Percentiles rank a stretch among this genome's conserved stretches.
Conservation (phyloP, 2,797 vertebrate species). For the Enteromius mattozi region DNA sequence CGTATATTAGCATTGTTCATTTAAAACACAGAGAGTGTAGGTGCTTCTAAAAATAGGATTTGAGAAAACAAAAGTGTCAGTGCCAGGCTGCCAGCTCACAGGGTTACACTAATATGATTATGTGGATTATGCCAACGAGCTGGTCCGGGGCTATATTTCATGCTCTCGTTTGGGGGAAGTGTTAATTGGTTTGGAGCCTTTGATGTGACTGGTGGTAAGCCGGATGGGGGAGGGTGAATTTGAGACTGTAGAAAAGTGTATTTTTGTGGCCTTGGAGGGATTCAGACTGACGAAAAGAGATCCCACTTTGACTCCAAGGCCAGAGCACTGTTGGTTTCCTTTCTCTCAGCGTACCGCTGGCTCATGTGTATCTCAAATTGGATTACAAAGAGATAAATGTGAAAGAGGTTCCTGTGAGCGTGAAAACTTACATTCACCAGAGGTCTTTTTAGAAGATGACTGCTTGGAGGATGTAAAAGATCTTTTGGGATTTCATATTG, state of each 20-base stretch:
- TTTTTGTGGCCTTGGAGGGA: conserved; percentile 69
- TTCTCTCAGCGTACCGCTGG: not conserved
- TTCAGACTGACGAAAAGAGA: conserved; percentile 61
- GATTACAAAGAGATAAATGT: conserved; percentile 51
- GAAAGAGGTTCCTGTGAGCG: not conserved
- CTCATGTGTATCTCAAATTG: conserved; percentile 36
- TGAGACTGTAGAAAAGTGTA: conserved; percentile 54
- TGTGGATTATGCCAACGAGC: conserved; percentile 82
- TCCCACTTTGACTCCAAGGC: conserved; percentile 33
- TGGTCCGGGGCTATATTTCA: conserved; percentile 69
- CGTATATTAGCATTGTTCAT: not conserved
- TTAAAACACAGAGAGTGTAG: not conserved
- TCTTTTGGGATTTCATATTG: not conserved
- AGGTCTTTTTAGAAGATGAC: conserved; percentile 8
- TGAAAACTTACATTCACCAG: not conserved
- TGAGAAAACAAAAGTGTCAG: conserved; percentile 18
- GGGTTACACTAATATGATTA: conserved; percentile 79
- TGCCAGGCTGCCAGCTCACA: conserved; percentile 56
- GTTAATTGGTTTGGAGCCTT: conserved; percentile 80
- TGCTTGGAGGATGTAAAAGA: not conserved
- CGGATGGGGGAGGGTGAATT: conserved; percentile 7
- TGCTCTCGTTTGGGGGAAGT: conserved; percentile 75
- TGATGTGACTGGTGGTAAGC: conserved; percentile 73
- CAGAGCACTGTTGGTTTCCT: not conserved
- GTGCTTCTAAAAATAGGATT: conserved; percentile 7